A percentile compares a stretch with the other conserved stretches of the same genome.
Conservation (phyloP, 2,113 vertebrate genomes). For the Tympanuchus pallidicinctus region DNA sequence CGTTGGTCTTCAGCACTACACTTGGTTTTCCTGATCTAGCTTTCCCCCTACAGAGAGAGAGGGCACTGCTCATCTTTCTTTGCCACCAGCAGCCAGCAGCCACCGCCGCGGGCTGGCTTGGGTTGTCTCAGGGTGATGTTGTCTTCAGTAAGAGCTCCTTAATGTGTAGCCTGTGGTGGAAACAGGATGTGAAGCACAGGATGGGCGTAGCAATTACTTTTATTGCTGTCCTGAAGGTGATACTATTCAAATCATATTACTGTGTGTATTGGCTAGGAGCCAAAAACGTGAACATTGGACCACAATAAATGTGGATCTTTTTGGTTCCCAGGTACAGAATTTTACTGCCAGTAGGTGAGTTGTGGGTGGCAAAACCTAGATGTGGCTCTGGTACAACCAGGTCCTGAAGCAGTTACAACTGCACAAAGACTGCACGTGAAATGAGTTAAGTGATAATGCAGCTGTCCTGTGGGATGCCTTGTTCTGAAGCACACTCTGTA, state of each 20-base stretch:
- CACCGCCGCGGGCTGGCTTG: background rate
- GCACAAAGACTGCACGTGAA: fast-evolving
- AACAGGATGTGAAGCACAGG: conserved; percentile 75
- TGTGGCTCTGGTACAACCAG: background rate
- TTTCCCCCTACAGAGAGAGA: fast-evolving
- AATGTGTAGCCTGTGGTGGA: background rate
- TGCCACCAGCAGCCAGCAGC: background rate
- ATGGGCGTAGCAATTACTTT: conserved; percentile 40
- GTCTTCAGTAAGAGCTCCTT: background rate
- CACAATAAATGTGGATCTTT: background rate
- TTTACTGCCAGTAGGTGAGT: background rate
- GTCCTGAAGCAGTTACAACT: background rate
- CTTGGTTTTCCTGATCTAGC: background rate
- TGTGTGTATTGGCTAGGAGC: background rate
- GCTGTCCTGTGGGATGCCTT: background rate
- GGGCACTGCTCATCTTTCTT: background rate
- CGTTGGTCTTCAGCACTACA: fast-evolving
- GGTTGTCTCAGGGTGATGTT: background rate
- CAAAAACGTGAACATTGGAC: background rate
- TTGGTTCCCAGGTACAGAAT: background rate
- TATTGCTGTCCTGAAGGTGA: background rate
- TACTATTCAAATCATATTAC: background rate
- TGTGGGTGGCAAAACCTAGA: background rate
- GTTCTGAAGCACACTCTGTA: background rate
- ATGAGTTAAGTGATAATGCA: background rate